phyloP scores from a whole-genome alignment of 1,140 invertebrate species.

The Nephila pilipes region DNA sequence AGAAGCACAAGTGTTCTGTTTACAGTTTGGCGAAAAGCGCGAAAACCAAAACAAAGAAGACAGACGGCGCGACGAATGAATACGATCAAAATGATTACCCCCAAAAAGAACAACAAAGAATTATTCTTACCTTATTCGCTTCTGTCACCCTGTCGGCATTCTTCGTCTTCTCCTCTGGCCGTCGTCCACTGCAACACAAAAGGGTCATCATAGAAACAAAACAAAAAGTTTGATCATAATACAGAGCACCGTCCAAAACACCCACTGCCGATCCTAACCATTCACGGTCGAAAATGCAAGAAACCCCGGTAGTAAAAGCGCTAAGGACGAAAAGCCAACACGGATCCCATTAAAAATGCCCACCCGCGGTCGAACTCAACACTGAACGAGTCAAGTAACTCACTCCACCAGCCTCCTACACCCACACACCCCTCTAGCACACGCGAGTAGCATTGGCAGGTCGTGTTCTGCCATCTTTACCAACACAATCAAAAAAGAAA shows the following conservation, averaged over 20 bases:
- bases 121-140: slow-evolving; percentile 50
- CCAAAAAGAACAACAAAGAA: background rate
- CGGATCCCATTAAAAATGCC: slow-evolving; percentile 70
- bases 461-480: slow-evolving; percentile 21
- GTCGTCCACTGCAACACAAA: slow-evolving; percentile 73
- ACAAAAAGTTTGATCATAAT: background rate
- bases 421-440: background rate
- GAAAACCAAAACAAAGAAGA: background rate
- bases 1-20: background rate
- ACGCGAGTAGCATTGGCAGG: slow-evolving; percentile 24
- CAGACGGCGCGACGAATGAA: background rate
- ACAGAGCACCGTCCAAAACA: background rate
- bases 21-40: background rate
- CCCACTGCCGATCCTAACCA: background rate
- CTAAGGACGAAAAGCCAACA: slow-evolving; percentile 37
- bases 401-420: background rate
- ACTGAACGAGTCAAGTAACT: slow-evolving; percentile 17
- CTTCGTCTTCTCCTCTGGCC: slow-evolving; percentile 62
- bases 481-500: background rate
- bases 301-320: background rate
- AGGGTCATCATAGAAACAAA: slow-evolving; percentile 60
- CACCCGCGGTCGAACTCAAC: slow-evolving; percentile 24
- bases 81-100: background rate
- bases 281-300: slow-evolving; percentile 6
- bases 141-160: slow-evolving; percentile 6